Base-by-base conservation (phyloP, 64 coral and sea anemone genomes). In the Orbicella faveolata region DNA sequence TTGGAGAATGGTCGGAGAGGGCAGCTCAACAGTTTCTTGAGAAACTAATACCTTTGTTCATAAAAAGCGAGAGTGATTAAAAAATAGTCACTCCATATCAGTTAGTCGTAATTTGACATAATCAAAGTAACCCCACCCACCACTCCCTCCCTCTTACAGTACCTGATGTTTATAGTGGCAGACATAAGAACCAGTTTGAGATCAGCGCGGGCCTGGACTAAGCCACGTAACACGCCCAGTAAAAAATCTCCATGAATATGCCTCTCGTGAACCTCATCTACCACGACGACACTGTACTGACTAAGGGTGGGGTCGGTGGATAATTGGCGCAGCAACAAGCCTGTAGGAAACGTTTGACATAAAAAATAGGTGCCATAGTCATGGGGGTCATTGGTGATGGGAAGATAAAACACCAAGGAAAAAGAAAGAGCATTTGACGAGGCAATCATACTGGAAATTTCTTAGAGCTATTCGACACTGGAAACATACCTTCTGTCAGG, bases 171-270 rank as follows among this genome's bases (percentile, higher is more conserved):
- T 35, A 98, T 98, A 44, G 96, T 98, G 33, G 96, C 96, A 13
- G 96, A 98, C 96, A 98, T 98, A 9, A 98, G 84, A 81, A 98
- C 91, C 65, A 98, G 76, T 48, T 98, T 98, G 5, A 98, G 88
- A 74, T 98, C 93, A 41, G 89, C 78, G 9, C 96, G 90, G 2
- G 93, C 93, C 75, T 98, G 85, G 15, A 95, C 37, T 36, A 98
- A 74, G 53, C 93, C 92, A 64, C 91, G 87, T 53, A 98, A 83
- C 65, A 95, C 87, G 36, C 96, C 96, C 59, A 98, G 88, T 52
- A 98, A 90, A 79, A 98, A 98, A 64, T 98, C 96, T 2, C 96
- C 96, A 69, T 98, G 96, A 44, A 98, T 80, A 95, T 98, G 96
- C 19, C 96, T 78, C 67, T 98, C 96, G 19, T 98, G 96, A 1